These are phyloP conservation scores for Leptatherina wallacei DNA, from an alignment of 2,797 vertebrate species.

Conservation along the genomic window DNA sequence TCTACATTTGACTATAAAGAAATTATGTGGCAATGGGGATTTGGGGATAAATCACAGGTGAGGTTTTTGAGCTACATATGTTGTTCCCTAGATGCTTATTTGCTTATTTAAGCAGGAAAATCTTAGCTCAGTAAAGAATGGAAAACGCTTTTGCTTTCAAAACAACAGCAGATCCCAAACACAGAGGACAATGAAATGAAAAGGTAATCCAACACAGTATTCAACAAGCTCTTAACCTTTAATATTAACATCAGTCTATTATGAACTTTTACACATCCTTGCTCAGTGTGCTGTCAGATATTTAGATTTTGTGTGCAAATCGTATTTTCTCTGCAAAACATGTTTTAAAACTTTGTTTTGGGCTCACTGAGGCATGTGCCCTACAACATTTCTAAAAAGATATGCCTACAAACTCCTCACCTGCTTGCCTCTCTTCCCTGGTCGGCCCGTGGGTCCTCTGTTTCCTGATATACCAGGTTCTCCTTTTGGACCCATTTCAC, in stretches of 20 bases:
- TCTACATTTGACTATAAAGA: background rate
- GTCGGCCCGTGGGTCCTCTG: slow-evolving; percentile 95
- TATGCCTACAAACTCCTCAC: slow-evolving; percentile 71
- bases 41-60: background rate
- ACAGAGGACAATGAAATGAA: too few species aligned
- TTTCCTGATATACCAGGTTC: slow-evolving; percentile 91
- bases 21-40: background rate
- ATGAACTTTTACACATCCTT: background rate
- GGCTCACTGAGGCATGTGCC: background rate
- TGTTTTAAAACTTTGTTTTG: background rate
- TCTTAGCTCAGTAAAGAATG: too few species aligned
- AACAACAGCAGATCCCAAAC: too few species aligned
- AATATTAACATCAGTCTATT: background rate
- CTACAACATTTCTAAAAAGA: background rate
- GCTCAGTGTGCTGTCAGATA: background rate
- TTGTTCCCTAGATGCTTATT: too few species aligned
- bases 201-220: background rate
- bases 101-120: too few species aligned
- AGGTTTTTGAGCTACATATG: too few species aligned
- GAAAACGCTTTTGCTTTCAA: background rate
- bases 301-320: background rate
- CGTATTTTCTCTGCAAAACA: background rate
- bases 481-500: slow-evolving; percentile 98
- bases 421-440: slow-evolving; percentile 97
- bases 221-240: background rate